Percentiles rank a stretch among this genome's conserved stretches.
Evolutionary conservation across 2,888 invertebrate species (phyloP).

Genomic region (Caenorhabditis japonica): DNA sequence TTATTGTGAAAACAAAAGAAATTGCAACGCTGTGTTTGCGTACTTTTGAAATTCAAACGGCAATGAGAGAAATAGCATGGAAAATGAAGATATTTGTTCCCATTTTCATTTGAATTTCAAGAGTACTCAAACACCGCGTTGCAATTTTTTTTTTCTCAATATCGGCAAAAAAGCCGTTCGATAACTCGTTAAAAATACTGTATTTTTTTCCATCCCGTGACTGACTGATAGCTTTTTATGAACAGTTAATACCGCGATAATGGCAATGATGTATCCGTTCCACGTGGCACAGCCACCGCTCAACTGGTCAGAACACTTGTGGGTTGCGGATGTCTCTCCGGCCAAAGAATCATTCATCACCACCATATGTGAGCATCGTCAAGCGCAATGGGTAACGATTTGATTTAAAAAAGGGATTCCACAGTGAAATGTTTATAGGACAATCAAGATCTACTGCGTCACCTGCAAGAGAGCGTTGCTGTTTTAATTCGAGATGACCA

Average conservation of each 20-base stretch:
- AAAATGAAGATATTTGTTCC: too few species aligned
- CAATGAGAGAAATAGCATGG: too few species aligned
- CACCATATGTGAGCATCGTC: constrained; percentile 51
- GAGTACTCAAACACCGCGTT: neutral
- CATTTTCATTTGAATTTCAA: neutral
- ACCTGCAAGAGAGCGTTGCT: constrained; percentile 38
- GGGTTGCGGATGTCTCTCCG: constrained; percentile 47
- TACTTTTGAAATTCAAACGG: constrained; percentile 4
- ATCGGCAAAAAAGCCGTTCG: too few species aligned
- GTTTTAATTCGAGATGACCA: constrained; percentile 18
- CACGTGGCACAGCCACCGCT: constrained; percentile 55
- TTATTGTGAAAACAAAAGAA: constrained; percentile 16
- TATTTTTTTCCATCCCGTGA: constrained; percentile 3
- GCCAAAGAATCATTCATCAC: constrained; percentile 50
- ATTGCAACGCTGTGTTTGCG: too few species aligned
- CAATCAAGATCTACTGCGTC: constrained; percentile 45
- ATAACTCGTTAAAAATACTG: too few species aligned
- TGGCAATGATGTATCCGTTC: constrained; percentile 58
- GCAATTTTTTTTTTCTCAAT: too few species aligned
- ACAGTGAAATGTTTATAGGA: constrained; percentile 14
- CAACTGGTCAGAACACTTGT: constrained; percentile 58
- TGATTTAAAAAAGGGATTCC: neutral
- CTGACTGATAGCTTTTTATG: constrained; percentile 1
- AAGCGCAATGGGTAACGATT: constrained; percentile 36
- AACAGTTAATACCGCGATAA: neutral